Evolutionary conservation across 1,140 invertebrate genomes (phyloP).

Genomic region (Hesperophylax magnus): DNA sequence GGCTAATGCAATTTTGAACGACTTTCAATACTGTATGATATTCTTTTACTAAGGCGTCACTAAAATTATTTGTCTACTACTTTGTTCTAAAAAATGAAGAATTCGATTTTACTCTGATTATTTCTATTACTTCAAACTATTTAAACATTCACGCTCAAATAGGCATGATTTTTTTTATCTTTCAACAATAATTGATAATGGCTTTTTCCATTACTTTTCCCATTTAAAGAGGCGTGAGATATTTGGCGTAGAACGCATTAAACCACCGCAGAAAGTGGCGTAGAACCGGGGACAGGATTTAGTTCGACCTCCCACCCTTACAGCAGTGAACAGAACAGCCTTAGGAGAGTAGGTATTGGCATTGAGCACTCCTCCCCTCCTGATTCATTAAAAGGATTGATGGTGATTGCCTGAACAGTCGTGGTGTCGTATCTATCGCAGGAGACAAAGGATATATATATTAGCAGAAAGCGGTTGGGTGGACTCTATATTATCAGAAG

Average conservation of each 20-base stretch:
- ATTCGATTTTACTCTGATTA: no score
- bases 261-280: neutral
- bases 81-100: no score
- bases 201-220: neutral
- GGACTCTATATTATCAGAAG: neutral
- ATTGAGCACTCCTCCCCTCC: neutral
- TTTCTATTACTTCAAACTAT: neutral
- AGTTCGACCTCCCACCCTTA: neutral
- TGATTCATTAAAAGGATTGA: slow-evolving; percentile 30
- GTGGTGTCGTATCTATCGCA: slow-evolving; percentile 16
- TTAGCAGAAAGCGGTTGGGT: neutral
- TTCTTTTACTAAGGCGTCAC: no score
- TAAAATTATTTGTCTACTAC: no score
- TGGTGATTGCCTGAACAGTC: slow-evolving; percentile 18
- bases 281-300: no score
- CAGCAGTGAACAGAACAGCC: neutral
- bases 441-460: slow-evolving; percentile 25
- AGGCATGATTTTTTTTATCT: no score
- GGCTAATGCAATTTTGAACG: no score
- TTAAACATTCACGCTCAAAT: neutral
- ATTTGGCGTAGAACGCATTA: slow-evolving; percentile 1
- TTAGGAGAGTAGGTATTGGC: neutral
- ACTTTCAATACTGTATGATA: no score
- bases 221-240: neutral
- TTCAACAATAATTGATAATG: neutral